phyloP scores from a whole-genome alignment of 2,797 vertebrate species.

The Alfaro cultratus region DNA sequence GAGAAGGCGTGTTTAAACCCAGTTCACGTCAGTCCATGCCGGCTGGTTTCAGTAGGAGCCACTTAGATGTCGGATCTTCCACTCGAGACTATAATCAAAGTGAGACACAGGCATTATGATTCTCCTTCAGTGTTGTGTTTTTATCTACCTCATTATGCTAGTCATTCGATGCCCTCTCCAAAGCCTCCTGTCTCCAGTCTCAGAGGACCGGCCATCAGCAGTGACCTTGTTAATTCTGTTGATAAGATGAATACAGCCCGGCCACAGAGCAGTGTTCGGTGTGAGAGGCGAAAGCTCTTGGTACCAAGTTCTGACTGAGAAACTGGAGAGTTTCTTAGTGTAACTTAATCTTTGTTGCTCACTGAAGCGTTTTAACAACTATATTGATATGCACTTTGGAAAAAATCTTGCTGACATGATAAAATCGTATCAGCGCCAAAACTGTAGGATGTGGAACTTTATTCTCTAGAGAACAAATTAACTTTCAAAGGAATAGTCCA shows the following conservation, averaged over 20 bases:
- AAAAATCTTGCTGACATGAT: neutral
- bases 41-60: conserved; percentile 14
- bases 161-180: conserved; percentile 59
- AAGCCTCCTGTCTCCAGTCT: conserved; percentile 36
- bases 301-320: neutral
- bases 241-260: neutral
- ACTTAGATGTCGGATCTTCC: neutral
- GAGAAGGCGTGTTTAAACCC: neutral
- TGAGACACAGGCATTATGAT: neutral
- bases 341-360: neutral
- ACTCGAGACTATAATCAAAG: neutral
- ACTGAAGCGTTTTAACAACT: neutral
- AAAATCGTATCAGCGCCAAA: neutral
- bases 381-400: neutral
- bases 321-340: neutral
- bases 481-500: neutral
- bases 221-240: conserved; percentile 6
- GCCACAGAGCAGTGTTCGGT: neutral
- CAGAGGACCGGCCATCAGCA: conserved; percentile 44
- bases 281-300: neutral
- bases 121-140: neutral
- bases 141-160: conserved; percentile 26
- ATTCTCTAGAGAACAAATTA: neutral
- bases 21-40: neutral
- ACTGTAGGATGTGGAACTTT: neutral